Conservation (phyloP, 2,888 invertebrate species). For the Tineola bisselliella region DNA sequence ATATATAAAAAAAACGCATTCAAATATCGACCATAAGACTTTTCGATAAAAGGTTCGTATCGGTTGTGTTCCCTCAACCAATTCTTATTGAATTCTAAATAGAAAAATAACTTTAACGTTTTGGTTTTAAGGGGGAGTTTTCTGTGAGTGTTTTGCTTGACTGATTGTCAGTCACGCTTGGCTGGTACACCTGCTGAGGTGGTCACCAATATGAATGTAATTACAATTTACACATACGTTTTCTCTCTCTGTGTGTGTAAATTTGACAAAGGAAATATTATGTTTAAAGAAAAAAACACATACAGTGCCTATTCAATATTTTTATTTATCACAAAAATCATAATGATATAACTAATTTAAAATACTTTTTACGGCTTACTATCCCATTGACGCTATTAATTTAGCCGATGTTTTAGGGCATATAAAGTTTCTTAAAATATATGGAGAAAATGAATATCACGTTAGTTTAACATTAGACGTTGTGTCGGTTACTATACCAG, state of each 20-base stretch:
- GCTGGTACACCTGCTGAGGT: slow-evolving; percentile 50
- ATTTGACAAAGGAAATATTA: slow-evolving; percentile 7
- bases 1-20: slow-evolving; percentile 25
- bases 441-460: no score
- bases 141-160: slow-evolving; percentile 31
- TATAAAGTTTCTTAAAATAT: no score
- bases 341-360: no score
- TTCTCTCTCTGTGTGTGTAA: slow-evolving; percentile 11
- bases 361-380: no score
- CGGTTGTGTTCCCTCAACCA: slow-evolving; percentile 28
- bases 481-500: no score
- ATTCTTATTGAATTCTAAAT: not conserved
- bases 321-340: no score
- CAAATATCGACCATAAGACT: slow-evolving; percentile 35
- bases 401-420: no score
- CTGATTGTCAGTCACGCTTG: slow-evolving; percentile 47
- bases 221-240: slow-evolving; percentile 34
- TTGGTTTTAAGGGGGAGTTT: slow-evolving; percentile 16
- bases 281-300: no score
- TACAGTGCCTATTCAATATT: no score
- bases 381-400: no score
- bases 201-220: slow-evolving; percentile 62
- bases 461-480: no score
- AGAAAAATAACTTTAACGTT: not conserved
- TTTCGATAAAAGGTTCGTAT: slow-evolving; percentile 39